Conservation (phyloP, 1,140 invertebrate species). For the Pseudachorutes palmiensis region DNA sequence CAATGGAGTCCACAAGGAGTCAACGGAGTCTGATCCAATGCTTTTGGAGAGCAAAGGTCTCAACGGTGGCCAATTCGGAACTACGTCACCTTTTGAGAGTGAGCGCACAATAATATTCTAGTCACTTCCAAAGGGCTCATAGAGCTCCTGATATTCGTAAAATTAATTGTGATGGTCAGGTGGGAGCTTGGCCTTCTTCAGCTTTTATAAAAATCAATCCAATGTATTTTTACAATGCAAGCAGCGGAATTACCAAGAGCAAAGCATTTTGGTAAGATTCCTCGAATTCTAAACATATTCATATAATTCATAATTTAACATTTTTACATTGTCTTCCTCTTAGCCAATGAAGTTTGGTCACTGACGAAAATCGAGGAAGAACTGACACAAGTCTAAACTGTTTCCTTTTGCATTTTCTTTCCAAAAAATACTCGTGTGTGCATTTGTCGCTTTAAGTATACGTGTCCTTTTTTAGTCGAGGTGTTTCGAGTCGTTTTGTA, state of each 20-base stretch:
- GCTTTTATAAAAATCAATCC: slow-evolving; percentile 12
- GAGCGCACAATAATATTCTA: not conserved
- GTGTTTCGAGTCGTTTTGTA: too few species aligned
- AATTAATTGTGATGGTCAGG: not conserved
- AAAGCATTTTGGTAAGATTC: not conserved
- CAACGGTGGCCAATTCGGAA: slow-evolving; percentile 6
- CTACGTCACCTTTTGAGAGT: slow-evolving; percentile 8
- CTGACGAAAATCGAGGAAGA: slow-evolving; percentile 33
- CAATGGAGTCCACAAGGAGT: not conserved
- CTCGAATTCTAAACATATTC: too few species aligned
- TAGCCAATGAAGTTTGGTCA: slow-evolving; percentile 33
- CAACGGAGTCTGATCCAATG: slow-evolving; percentile 10
- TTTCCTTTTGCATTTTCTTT: not conserved
- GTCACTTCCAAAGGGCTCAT: too few species aligned
- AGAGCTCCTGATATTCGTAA: not conserved
- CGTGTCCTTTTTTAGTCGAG: too few species aligned
- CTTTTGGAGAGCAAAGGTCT: slow-evolving; percentile 7
- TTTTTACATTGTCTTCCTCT: not conserved
- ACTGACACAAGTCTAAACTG: slow-evolving; percentile 23
- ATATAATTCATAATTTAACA: not conserved
- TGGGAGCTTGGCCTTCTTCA: slow-evolving; percentile 4
- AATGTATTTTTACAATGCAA: slow-evolving; percentile 7
- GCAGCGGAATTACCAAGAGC: slow-evolving; percentile 3
- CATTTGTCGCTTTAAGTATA: not conserved
- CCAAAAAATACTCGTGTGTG: not conserved